Conservation (phyloP, 1,140 invertebrate genomes). For the Pissodes strobi region DNA sequence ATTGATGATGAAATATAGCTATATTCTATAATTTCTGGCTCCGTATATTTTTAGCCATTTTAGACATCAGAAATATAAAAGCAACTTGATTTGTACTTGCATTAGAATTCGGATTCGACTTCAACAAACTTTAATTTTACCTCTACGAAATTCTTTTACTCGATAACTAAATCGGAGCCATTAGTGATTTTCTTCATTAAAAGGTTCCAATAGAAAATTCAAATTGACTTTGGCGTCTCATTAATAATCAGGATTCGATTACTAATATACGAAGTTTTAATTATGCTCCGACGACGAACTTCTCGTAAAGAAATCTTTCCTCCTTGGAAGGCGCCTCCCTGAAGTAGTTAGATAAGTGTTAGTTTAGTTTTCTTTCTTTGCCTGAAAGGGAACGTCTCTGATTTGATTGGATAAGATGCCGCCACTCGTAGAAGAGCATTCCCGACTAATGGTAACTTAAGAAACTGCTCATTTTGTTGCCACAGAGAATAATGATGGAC, state of each 20-base stretch:
- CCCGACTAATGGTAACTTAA: too few relatives aligned
- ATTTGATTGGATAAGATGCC: not conserved
- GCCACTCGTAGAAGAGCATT: too few relatives aligned
- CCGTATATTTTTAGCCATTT: too few relatives aligned
- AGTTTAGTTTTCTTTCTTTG: conserved; percentile 16
- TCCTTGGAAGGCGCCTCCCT: not conserved
- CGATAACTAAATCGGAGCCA: conserved; percentile 11
- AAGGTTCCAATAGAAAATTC: conserved; percentile 32
- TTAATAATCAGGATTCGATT: conserved; percentile 36
- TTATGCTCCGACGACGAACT: conserved; percentile 28
- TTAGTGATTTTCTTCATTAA: conserved; percentile 30
- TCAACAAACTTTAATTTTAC: too few relatives aligned
- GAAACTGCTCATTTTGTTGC: too few relatives aligned
- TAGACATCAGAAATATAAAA: too few relatives aligned
- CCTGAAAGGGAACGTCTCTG: not conserved
- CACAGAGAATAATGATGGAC: too few relatives aligned
- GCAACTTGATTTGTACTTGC: too few relatives aligned
- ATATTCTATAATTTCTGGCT: too few relatives aligned
- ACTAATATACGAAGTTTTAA: conserved; percentile 34
- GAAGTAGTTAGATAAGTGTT: conserved; percentile 26
- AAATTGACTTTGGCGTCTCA: conserved; percentile 30
- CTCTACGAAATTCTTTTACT: not conserved
- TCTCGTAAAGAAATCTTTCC: conserved; percentile 12
- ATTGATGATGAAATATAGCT: too few relatives aligned
- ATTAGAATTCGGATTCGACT: too few relatives aligned